phyloP scores from a whole-genome alignment of 2,113 vertebrate genomes.

The Dasyurus viverrinus region DNA sequence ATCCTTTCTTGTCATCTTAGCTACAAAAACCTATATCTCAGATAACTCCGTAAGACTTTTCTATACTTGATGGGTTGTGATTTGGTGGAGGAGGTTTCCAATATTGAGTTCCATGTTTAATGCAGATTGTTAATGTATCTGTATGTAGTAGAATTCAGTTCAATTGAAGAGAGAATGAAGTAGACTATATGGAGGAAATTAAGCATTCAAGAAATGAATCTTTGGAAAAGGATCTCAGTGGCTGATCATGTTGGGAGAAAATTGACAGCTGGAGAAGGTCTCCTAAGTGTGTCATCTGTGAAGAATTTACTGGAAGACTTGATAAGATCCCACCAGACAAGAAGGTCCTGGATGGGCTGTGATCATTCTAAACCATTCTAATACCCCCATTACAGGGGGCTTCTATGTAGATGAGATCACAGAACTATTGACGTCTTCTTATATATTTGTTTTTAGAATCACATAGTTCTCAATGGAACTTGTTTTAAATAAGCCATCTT shows the following conservation, averaged over 20 bases:
- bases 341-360: not conserved
- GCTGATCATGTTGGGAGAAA: not conserved
- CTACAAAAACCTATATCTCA: not conserved
- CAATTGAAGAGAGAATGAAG: not conserved
- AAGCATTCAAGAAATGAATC: not conserved
- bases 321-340: not conserved
- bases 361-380: not conserved
- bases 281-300: not conserved
- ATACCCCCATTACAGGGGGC: not conserved
- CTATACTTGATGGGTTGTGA: not conserved
- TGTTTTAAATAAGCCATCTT: conserved; percentile 70
- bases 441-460: not conserved
- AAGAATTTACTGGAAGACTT: not conserved
- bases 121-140: not conserved
- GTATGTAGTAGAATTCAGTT: not conserved
- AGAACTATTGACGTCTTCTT: not conserved
- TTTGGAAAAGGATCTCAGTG: not conserved
- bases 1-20: too few relatives aligned
- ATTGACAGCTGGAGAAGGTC: not conserved
- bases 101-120: not conserved
- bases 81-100: not conserved
- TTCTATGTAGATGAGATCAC: not conserved
- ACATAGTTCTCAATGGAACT: conserved; percentile 49
- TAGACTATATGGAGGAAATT: not conserved
- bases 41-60: not conserved